Base-by-base conservation (phyloP, 30 jellyfish, hydroid and myxozoan genomes). In the Cassiopea xamachana region DNA sequence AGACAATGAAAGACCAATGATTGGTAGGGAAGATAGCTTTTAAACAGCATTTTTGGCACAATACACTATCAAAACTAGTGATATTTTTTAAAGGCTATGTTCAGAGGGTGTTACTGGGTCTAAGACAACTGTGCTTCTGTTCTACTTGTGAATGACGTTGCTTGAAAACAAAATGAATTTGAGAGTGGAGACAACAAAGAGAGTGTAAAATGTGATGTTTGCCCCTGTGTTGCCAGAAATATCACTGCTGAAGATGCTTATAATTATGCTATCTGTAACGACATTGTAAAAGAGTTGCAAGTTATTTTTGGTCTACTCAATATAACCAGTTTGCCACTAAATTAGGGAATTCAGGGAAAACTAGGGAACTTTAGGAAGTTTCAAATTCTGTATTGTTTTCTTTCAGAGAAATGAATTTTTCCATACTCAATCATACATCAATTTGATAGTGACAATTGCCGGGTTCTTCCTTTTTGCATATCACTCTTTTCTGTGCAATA, bases 1-100 rank as follows among this genome's bases (percentile, higher is more conserved):
- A 83, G 89, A 81, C 89, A 81, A 3, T 27, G 80, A 81, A 81
- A 60, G 81, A 59, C 19, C 83, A n/a, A 44, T 84, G 27, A 67
- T 16, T 81, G 19, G 16, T 60, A 9, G 39, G 0, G 80, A 61
- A 13, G 44, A 67, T 55, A 17, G 17, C n/a, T 16, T 81, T 60
- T 81, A 60, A n/a, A 3, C 89, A 2, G 4, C 10, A n/a, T 43
- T 13, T 49, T 17, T 78, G 78, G 87, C 46, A 78, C 2, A 80
- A 46, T 78, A 78, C 48, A 16, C 39, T 78, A 19, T 44, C 87
- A n/a, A 48, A 47, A 18, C 75, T 78, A 16, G 48, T 51, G 10
- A 44, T 75, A 75, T 75, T 27, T 75, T 48, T 75, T 75, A 44
- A 75, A 75, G 78, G 78, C 15, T 69, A 69, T 69, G 78, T 69